Percentiles rank a stretch among this genome's conserved stretches.
Conservation (phyloP, 2,888 invertebrate species). For the Ditula angustiorana region DNA sequence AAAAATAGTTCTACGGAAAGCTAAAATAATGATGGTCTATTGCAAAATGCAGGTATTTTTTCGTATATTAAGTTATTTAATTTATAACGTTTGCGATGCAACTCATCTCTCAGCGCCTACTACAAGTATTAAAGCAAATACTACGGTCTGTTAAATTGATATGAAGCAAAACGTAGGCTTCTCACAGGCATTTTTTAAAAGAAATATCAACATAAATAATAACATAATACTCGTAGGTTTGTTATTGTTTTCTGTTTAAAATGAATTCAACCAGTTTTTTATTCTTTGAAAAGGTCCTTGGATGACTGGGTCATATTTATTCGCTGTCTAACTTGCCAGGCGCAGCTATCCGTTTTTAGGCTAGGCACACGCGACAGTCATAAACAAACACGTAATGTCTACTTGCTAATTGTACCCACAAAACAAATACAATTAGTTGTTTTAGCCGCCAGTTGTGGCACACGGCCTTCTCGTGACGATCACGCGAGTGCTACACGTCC, state of each 20-base stretch:
- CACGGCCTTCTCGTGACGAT: constrained; percentile 51
- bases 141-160: not conserved
- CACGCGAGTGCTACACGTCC: constrained; percentile 44
- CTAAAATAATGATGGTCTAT: too few relatives aligned
- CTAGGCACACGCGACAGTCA: constrained; percentile 47
- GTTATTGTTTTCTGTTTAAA: not conserved
- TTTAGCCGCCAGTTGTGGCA: constrained; percentile 43
- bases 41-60: too few relatives aligned
- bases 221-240: not conserved
- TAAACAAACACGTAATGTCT: constrained; percentile 50
- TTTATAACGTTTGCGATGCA: too few relatives aligned
- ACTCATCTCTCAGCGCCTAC: not conserved
- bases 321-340: constrained; percentile 28
- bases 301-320: constrained; percentile 36
- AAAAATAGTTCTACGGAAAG: too few relatives aligned
- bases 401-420: constrained; percentile 55
- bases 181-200: not conserved
- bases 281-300: not conserved
- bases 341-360: constrained; percentile 46
- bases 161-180: not conserved
- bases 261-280: not conserved
- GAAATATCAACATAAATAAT: not conserved
- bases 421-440: constrained; percentile 55
- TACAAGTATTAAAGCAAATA: constrained; percentile 12
- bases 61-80: too few relatives aligned